phyloP scores from a whole-genome alignment of 2,113 vertebrate genomes.

The Coryphaenoides rupestris region DNA sequence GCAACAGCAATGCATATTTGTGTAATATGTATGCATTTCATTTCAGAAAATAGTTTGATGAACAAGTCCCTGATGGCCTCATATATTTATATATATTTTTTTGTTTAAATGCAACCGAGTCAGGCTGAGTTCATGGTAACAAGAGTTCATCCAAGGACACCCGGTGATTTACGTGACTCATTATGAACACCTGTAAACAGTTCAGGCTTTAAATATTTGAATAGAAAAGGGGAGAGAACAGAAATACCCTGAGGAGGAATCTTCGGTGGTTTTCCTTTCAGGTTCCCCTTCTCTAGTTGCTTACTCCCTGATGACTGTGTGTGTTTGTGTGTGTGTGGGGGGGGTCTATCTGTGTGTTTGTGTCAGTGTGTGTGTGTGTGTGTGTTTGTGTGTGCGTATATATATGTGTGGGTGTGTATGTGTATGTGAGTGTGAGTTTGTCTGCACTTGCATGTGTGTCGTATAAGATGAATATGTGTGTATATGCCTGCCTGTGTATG shows the following conservation, averaged over 20 bases:
- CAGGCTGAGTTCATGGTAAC: too few species aligned
- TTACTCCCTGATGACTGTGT: not conserved
- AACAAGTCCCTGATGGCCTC: too few species aligned
- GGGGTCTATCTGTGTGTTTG: too few species aligned
- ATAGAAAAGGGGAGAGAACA: constrained; percentile 30
- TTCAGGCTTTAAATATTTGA: constrained; percentile 33
- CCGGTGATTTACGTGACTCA: not conserved
- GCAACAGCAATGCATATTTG: too few species aligned
- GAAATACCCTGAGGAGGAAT: constrained; percentile 43
- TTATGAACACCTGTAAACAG: not conserved
- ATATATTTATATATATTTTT: too few species aligned
- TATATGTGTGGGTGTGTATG: not conserved
- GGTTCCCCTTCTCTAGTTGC: not conserved
- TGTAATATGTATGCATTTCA: too few species aligned
- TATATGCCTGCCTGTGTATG: not conserved
- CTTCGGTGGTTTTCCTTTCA: not conserved
- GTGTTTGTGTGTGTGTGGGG: constrained; percentile 16
- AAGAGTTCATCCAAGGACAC: too few species aligned
- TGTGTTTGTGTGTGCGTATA: not conserved
- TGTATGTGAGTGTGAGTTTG: too few species aligned
- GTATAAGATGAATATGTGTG: too few species aligned
- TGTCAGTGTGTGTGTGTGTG: not conserved
- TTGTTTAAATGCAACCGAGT: too few species aligned
- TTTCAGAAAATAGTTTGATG: too few species aligned
- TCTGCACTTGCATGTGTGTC: not conserved